Conservation (phyloP, 2,113 vertebrate genomes). For the Thermophis baileyi region DNA sequence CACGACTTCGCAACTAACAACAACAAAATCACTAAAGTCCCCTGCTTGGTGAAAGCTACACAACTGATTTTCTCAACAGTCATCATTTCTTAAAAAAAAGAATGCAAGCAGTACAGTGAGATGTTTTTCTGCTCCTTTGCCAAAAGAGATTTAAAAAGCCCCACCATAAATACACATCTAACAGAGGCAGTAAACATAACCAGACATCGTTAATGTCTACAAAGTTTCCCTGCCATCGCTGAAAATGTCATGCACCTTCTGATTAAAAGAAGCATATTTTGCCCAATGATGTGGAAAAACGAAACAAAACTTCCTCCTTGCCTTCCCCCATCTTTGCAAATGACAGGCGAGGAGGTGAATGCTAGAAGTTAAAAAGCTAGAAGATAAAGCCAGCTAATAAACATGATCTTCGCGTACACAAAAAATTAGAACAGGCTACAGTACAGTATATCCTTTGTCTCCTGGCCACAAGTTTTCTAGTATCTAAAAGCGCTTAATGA, state of each 20-base stretch:
- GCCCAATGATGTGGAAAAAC: constrained; percentile 16
- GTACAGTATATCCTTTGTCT: constrained; percentile 23
- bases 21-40: neutral
- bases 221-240: neutral
- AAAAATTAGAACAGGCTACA: constrained; percentile 17
- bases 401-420: neutral
- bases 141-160: neutral
- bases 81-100: neutral
- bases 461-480: constrained; percentile 35
- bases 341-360: neutral
- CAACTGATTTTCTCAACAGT: neutral
- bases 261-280: neutral
- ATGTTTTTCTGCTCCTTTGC: neutral
- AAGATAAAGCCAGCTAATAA: constrained; percentile 46
- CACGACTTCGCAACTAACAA: too few species aligned
- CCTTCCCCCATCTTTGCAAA: neutral
- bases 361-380: constrained; percentile 12
- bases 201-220: constrained; percentile 9
- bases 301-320: neutral
- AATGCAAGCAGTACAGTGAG: neutral
- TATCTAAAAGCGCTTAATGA: neutral
- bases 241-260: neutral
- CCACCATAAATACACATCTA: neutral
- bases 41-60: neutral
- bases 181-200: neutral